These are phyloP conservation scores for Caligus rogercresseyi DNA, from an alignment of 1,140 invertebrate species.

Conservation along the genomic window DNA sequence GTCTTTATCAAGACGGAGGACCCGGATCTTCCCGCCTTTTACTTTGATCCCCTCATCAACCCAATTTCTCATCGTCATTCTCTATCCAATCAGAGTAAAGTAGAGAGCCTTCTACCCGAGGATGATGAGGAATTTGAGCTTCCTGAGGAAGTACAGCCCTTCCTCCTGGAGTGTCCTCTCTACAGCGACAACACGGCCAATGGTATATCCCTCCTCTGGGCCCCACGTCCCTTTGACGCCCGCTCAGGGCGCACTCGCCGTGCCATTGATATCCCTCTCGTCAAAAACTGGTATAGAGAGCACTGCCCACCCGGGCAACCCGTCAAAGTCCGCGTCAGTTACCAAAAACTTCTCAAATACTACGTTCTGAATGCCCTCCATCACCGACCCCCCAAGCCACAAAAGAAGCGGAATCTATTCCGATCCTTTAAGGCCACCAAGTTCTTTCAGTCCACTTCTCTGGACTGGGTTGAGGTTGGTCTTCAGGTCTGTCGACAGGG, in stretches of 20 bases:
- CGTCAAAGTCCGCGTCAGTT: slow-evolving; percentile 87
- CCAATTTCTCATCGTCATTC: slow-evolving; percentile 90
- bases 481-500: slow-evolving; percentile 90
- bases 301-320: slow-evolving; percentile 13
- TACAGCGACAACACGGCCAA: slow-evolving; percentile 98
- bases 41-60: slow-evolving; percentile 98
- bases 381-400: slow-evolving; percentile 89
- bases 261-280: slow-evolving; percentile 88
- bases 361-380: slow-evolving; percentile 95
- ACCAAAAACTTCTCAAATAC: slow-evolving; percentile 96
- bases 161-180: slow-evolving; percentile 80
- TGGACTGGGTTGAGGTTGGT: slow-evolving; percentile 99
- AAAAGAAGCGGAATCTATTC: slow-evolving; percentile 95
- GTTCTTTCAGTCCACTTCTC: slow-evolving; percentile 97
- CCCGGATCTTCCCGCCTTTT: slow-evolving; percentile 98
- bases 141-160: slow-evolving; percentile 71
- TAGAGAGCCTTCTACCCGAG: slow-evolving; percentile 59
- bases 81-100: slow-evolving; percentile 28
- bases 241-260: slow-evolving; percentile 62
- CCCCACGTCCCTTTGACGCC: slow-evolving; percentile 89
- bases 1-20: slow-evolving; percentile 99
- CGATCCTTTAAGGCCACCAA: slow-evolving; percentile 98
- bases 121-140: slow-evolving; percentile 90
- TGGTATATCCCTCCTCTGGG: slow-evolving; percentile 95
- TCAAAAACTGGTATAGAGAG: slow-evolving; percentile 81